Evolutionary conservation across 2,113 vertebrate species (phyloP).

Genomic region (Mastomys natalensis): DNA sequence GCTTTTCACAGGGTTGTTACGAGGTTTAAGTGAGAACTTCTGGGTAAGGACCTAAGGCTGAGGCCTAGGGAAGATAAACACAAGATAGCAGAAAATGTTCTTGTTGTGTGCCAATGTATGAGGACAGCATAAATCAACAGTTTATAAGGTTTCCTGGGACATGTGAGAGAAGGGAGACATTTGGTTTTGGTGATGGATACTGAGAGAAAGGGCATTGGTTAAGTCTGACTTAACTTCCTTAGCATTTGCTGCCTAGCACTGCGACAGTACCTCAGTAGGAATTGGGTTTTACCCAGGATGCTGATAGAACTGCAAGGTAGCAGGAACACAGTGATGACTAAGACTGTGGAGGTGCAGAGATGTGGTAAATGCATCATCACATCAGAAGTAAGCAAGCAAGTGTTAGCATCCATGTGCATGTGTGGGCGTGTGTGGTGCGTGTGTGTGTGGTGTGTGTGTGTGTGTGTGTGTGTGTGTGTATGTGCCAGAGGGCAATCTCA

Average conservation of each 20-base stretch:
- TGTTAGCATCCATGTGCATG: background rate
- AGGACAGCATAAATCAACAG: background rate
- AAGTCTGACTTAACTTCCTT: background rate
- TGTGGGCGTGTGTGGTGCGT: background rate
- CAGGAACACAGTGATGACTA: background rate
- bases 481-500: background rate
- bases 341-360: background rate
- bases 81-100: background rate
- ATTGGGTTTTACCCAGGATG: background rate
- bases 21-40: constrained; percentile 18
- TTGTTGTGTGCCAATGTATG: background rate
- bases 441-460: background rate
- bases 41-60: background rate
- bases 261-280: background rate
- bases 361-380: background rate
- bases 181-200: background rate
- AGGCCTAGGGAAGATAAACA: background rate
- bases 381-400: background rate
- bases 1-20: background rate
- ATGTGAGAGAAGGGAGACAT: background rate
- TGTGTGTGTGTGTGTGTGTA: background rate
- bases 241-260: background rate
- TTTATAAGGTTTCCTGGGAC: background rate
- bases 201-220: background rate
- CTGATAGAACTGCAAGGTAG: background rate